Conservation (phyloP, 2,113 vertebrate genomes). For the Prietella phreatophila region DNA sequence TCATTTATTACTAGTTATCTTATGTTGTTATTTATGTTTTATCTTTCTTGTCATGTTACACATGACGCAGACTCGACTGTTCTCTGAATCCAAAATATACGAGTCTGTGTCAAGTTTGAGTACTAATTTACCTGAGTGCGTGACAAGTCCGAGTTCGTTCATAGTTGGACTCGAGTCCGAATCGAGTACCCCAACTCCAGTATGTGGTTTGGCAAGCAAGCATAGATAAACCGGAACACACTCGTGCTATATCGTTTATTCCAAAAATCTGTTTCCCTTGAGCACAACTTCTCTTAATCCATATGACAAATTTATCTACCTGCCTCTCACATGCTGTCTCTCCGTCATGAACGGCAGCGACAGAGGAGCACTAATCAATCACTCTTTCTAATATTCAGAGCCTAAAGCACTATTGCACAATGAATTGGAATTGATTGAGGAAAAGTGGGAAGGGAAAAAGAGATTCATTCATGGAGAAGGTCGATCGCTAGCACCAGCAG, state of each 20-base stretch:
- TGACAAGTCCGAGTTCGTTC: too few species aligned
- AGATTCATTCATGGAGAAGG: slow-evolving; percentile 20
- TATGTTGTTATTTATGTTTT: too few species aligned
- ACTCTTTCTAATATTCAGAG: slow-evolving; percentile 13
- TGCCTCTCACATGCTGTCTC: neutral
- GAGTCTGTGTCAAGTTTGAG: too few species aligned
- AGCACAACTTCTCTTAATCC: neutral
- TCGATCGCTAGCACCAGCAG: slow-evolving; percentile 17
- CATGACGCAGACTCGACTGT: too few species aligned
- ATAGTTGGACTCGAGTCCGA: too few species aligned
- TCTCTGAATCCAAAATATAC: too few species aligned
- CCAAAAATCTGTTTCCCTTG: neutral
- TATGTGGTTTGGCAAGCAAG: neutral
- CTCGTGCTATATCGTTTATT: neutral
- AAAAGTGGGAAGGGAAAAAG: slow-evolving; percentile 3
- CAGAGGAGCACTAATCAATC: neutral
- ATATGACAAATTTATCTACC: neutral
- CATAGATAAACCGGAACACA: neutral
- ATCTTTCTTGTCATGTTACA: too few species aligned
- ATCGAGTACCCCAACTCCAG: too few species aligned
- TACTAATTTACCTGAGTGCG: too few species aligned
- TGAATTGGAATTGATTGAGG: slow-evolving; percentile 30
- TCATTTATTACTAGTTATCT: too few species aligned
- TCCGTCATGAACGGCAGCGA: neutral
- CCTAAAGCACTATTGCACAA: slow-evolving; percentile 22